phyloP scores from a whole-genome alignment of 2,797 vertebrate species.

The Catostomus latipinnis region DNA sequence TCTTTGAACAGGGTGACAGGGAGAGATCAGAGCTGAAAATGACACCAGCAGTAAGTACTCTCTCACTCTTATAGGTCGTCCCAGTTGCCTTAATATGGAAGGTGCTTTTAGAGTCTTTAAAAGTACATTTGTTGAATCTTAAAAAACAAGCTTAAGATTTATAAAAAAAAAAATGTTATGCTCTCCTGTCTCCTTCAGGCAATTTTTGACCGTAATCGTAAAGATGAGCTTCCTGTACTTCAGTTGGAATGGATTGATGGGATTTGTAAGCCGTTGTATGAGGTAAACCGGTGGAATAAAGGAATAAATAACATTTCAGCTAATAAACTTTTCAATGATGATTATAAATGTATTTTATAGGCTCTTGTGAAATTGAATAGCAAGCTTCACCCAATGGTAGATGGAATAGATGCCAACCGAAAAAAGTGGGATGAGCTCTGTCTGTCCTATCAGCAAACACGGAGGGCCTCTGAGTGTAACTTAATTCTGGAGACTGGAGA shows the following conservation, averaged over 20 bases:
- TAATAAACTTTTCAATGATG: background rate
- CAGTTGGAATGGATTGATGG: conserved; percentile 80
- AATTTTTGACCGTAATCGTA: conserved; percentile 86
- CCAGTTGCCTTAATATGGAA: background rate
- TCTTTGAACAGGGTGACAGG: conserved; percentile 85
- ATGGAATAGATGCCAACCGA: conserved; percentile 78
- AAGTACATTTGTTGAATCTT: background rate
- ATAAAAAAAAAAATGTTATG: background rate
- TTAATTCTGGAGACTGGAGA: conserved; percentile 49
- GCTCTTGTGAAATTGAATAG: conserved; percentile 78
- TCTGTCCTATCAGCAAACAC: conserved; percentile 70
- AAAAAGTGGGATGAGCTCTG: conserved; percentile 81
- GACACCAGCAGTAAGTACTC: conserved; percentile 77
- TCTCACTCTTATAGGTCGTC: background rate
- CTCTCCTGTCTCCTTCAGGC: conserved; percentile 68
- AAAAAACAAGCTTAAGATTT: too few species aligned
- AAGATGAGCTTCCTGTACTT: conserved; percentile 81
- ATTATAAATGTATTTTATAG: conserved; percentile 60
- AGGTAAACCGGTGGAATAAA: conserved; percentile 66
- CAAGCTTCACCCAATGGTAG: conserved; percentile 81
- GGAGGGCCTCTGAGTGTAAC: conserved; percentile 57
- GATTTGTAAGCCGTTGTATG: conserved; percentile 79
- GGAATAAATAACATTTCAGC: background rate
- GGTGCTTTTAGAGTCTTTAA: conserved; percentile 7
- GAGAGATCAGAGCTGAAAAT: conserved; percentile 82